Percentiles rank a stretch among this genome's conserved stretches.
These are phyloP conservation scores for Volucella inflata DNA, from an alignment of 2,888 invertebrate species.

Conservation along the genomic window DNA sequence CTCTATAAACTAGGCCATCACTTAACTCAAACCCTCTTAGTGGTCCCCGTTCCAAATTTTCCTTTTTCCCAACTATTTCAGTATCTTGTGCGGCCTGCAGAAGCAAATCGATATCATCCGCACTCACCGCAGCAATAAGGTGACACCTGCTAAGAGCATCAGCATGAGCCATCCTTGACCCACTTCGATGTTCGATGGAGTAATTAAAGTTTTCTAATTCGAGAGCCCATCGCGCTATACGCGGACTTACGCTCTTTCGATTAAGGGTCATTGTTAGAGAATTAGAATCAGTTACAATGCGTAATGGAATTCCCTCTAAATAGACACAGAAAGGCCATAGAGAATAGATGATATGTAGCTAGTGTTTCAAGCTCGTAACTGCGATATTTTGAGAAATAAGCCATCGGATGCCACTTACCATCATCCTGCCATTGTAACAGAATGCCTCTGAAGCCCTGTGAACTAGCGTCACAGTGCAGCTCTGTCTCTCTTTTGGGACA, in stretches of 20 bases:
- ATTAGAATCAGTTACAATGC: background rate
- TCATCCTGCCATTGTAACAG: slow-evolving; percentile 70
- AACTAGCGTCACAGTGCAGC: background rate
- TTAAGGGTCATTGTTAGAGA: too few species aligned
- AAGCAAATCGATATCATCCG: too few species aligned
- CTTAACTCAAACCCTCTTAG: slow-evolving; percentile 4
- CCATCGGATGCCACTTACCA: too few species aligned
- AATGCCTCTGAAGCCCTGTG: slow-evolving; percentile 77
- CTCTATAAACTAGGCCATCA: slow-evolving; percentile 14
- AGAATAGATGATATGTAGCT: slow-evolving; percentile 15
- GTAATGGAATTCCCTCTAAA: slow-evolving; percentile 11
- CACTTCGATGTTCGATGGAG: too few species aligned
- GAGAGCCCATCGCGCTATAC: too few species aligned
- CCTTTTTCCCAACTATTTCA: too few species aligned
- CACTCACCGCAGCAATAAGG: too few species aligned
- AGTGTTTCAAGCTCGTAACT: too few species aligned
- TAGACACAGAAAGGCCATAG: background rate
- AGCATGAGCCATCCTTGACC: too few species aligned
- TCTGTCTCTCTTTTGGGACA: background rate
- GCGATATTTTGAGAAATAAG: slow-evolving; percentile 70
- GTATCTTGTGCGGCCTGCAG: too few species aligned
- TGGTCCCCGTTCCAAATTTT: too few species aligned
- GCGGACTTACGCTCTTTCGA: too few species aligned
- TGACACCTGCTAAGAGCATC: background rate
- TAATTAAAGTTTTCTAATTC: background rate